Evolutionary conservation across 2,797 vertebrate species (phyloP).

Genomic region (Mareca strepera): DNA sequence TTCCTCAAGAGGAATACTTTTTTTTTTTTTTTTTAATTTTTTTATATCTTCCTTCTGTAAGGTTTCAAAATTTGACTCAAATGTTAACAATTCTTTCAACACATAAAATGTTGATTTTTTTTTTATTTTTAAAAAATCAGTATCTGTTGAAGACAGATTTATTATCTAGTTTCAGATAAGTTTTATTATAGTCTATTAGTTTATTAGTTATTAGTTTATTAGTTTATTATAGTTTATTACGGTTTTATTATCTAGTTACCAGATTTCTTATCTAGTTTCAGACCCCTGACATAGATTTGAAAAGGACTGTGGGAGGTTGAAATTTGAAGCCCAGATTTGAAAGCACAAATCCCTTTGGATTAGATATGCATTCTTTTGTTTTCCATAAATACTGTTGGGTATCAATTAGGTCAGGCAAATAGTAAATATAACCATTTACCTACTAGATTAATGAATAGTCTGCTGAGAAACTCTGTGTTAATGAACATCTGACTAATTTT

Average conservation of each 20-base stretch:
- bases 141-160: neutral
- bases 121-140: neutral
- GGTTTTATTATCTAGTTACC: too few relatives aligned
- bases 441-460: neutral
- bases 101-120: neutral
- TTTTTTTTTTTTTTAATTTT: neutral
- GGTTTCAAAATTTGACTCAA: neutral
- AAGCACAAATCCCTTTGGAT: neutral
- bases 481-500: slow-evolving; percentile 4
- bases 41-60: neutral
- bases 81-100: neutral
- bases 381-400: neutral
- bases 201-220: too few relatives aligned
- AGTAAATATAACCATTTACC: neutral
- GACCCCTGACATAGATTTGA: neutral
- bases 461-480: neutral
- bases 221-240: too few relatives aligned
- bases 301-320: neutral
- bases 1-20: neutral
- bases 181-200: too few relatives aligned
- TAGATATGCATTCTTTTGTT: neutral
- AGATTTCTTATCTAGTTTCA: neutral
- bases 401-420: neutral
- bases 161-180: neutral
- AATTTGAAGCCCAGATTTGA: neutral